Base-by-base conservation (phyloP, 2,113 vertebrate species). In the Dromiciops gliroides region DNA sequence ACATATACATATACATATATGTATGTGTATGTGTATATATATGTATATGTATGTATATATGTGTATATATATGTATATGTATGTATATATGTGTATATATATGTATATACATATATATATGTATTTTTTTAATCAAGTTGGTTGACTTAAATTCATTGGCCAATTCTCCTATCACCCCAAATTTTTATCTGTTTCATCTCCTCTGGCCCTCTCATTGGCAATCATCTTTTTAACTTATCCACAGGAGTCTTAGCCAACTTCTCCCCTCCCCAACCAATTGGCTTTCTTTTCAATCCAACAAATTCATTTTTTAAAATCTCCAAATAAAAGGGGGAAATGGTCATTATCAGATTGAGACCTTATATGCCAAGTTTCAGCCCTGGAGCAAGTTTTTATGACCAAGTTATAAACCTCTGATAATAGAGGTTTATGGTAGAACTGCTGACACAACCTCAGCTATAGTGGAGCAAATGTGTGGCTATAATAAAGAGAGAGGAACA, bases 371-470 rank as follows among this genome's bases (percentile, higher is more conserved):
- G 89, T 92, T 90, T 94, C 53, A 90, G 93, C 67, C 49, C 90
- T 51, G 24, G 95, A 96, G 53, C 23, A 89, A 11, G 4, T 31
- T 97, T 98, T 96, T 52, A 96, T 90, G 51, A 48, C 8, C 0
- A 25, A 88, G 28, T 93, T 95, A 51, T 96, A 94, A 97, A 96
- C 94, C 95, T 92, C 94, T 19, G 7, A 10, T 91, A 67, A 49
- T 92, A 89, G 91, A 95, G 88, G 9, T 89, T 95, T 95, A 75
- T 90, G 51, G 53, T 92, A 50, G 90, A 96, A 96, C 2, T 51
- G 50, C 91, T 95, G 94, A 48, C 26, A 95, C 53, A 94, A 90
- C 50, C 95, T 94, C 93, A 90, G 25, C 48, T 67, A 3, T 4
- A 60, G 10, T 0, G 8, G 31, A 95, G 52, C 37, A 49, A 52